A percentile compares a stretch with the other conserved stretches of the same genome.
These are phyloP conservation scores for Mycalesis mineus DNA, from an alignment of 2,888 invertebrate genomes.

Conservation along the genomic window DNA sequence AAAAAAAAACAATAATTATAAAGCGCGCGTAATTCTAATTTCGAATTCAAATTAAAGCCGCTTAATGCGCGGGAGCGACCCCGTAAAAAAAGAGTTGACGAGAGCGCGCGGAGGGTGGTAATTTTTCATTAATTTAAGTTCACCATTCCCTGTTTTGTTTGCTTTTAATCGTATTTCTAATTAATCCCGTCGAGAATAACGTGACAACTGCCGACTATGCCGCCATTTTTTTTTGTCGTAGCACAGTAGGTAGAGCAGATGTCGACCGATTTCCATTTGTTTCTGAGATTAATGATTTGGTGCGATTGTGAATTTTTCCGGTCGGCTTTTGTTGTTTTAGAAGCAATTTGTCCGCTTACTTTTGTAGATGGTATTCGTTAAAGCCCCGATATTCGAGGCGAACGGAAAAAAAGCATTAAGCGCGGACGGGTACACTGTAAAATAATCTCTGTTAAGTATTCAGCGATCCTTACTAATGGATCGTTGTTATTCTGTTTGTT, in stretches of 20 bases:
- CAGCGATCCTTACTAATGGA: slow-evolving; percentile 28
- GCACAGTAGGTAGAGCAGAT: slow-evolving; percentile 69
- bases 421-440: slow-evolving; percentile 27
- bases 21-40: slow-evolving; percentile 79
- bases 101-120: slow-evolving; percentile 77
- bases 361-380: slow-evolving; percentile 74
- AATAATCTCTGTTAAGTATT: slow-evolving; percentile 31
- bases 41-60: slow-evolving; percentile 79
- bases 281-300: slow-evolving; percentile 79
- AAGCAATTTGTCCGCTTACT: slow-evolving; percentile 78
- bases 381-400: slow-evolving; percentile 66
- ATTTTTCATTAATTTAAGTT: slow-evolving; percentile 80
- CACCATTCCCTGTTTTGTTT: slow-evolving; percentile 79
- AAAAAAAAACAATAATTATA: slow-evolving; percentile 76
- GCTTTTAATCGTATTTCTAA: slow-evolving; percentile 79
- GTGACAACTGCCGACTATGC: slow-evolving; percentile 78
- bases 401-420: slow-evolving; percentile 46
- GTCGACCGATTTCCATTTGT: slow-evolving; percentile 79
- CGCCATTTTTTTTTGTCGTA: slow-evolving; percentile 67
- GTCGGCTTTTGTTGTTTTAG: slow-evolving; percentile 78
- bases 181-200: slow-evolving; percentile 79
- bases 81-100: slow-evolving; percentile 77
- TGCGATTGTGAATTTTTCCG: slow-evolving; percentile 78
- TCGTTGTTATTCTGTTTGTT: slow-evolving; percentile 26
- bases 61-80: slow-evolving; percentile 78